These are phyloP conservation scores for Nephrotoma flavescens DNA, from an alignment of 2,888 invertebrate genomes.

Conservation along the genomic window DNA sequence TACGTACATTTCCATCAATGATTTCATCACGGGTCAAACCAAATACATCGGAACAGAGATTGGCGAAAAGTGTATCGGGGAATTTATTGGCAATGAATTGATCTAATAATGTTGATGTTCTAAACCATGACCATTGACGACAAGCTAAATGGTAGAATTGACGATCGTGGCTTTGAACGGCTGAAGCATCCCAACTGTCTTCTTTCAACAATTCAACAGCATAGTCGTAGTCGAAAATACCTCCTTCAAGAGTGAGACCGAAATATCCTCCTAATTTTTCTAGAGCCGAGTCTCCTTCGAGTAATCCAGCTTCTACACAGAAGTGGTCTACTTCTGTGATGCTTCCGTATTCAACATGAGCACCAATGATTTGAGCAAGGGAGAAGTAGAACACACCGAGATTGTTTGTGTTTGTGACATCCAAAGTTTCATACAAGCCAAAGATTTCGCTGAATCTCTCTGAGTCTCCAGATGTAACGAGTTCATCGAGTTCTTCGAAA, in stretches of 20 bases:
- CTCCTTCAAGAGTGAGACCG: background rate
- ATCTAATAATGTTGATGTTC: background rate
- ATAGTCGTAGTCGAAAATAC: background rate
- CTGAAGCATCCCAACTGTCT: background rate
- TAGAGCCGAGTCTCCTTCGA: background rate
- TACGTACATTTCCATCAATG: background rate
- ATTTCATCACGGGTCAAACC: background rate
- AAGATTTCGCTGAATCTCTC: background rate
- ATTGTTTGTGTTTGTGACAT: background rate
- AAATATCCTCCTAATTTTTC: background rate
- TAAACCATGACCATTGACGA: background rate
- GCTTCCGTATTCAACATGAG: background rate
- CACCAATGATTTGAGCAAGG: background rate
- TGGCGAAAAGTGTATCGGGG: background rate
- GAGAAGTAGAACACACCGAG: background rate
- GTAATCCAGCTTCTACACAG: background rate
- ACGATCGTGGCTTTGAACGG: background rate
- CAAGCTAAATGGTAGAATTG: background rate
- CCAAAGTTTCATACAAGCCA: background rate
- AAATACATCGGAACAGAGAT: background rate
- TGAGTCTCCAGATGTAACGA: background rate
- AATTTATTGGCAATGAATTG: background rate
- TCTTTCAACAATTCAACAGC: background rate
- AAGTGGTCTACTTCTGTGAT: background rate
- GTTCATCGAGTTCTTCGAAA: background rate